Percentiles rank a stretch among this genome's conserved stretches.
These are phyloP conservation scores for Ormyrus pomaceus DNA, from an alignment of 2,888 invertebrate species.

Conservation along the genomic window DNA sequence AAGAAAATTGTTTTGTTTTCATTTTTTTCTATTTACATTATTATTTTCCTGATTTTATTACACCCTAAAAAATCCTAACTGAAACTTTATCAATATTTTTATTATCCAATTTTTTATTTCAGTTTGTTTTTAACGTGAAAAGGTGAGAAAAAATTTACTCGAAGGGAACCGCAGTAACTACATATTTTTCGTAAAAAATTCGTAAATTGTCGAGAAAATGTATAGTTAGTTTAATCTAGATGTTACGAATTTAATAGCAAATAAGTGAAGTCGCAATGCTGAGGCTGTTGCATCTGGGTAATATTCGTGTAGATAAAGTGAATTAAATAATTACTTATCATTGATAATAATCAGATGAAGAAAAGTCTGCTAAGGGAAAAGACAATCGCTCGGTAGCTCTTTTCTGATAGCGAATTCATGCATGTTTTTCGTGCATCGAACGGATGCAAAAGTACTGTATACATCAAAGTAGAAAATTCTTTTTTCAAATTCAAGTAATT, in stretches of 20 bases:
- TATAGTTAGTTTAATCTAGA: conserved; percentile 51
- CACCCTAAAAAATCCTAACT: not conserved
- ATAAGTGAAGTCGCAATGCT: conserved; percentile 32
- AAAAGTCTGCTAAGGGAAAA: conserved; percentile 36
- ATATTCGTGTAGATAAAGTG: conserved; percentile 28
- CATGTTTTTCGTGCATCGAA: conserved; percentile 12
- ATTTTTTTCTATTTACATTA: conserved; percentile 31
- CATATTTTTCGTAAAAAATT: conserved; percentile 49
- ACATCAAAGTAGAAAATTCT: not conserved
- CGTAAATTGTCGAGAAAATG: conserved; percentile 31
- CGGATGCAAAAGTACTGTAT: conserved; percentile 20
- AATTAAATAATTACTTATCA: conserved; percentile 9
- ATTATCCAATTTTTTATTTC: not conserved
- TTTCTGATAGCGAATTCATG: not conserved
- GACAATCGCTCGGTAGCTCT: conserved; percentile 21
- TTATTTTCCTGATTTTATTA: not conserved
- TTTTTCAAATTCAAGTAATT: not conserved
- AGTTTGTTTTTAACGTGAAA: not conserved
- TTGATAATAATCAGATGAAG: conserved; percentile 43
- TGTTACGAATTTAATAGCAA: conserved; percentile 50
- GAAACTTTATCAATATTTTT: not conserved
- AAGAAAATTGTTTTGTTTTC: conserved; percentile 35
- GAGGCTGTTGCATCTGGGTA: conserved; percentile 5
- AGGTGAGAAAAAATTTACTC: conserved; percentile 17
- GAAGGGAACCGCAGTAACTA: conserved; percentile 28